Percentiles rank a stretch among this genome's conserved stretches.
These are phyloP conservation scores for Chlorops oryzae DNA, from an alignment of 1,140 invertebrate species.

Conservation along the genomic window DNA sequence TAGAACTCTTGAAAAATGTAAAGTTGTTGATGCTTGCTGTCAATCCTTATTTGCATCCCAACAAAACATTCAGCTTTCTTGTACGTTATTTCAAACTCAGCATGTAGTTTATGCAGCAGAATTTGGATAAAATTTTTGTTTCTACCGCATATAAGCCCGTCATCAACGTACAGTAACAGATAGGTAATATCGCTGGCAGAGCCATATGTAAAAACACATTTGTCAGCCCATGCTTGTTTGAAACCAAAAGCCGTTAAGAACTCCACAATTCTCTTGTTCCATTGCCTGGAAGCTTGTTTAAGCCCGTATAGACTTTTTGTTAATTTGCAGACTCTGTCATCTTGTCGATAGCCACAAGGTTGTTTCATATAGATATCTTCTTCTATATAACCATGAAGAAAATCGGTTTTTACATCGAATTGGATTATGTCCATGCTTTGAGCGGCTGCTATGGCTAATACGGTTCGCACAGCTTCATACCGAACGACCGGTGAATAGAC, in stretches of 20 bases:
- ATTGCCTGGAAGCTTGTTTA: slow-evolving; percentile 36
- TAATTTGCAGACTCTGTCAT: slow-evolving; percentile 27
- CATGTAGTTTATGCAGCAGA: too few relatives aligned
- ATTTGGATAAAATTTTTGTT: slow-evolving; percentile 9
- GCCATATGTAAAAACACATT: slow-evolving; percentile 26
- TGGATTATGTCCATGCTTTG: too few relatives aligned
- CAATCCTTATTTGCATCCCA: slow-evolving; percentile 5
- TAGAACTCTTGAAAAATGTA: slow-evolving; percentile 7
- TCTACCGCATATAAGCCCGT: slow-evolving; percentile 37
- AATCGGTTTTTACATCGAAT: slow-evolving; percentile 21
- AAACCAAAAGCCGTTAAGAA: too few relatives aligned
- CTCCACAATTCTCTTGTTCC: slow-evolving; percentile 36
- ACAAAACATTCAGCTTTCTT: slow-evolving; percentile 10
- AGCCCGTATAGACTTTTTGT: slow-evolving; percentile 45
- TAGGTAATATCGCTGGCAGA: slow-evolving; percentile 24
- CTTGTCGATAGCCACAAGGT: slow-evolving; percentile 30
- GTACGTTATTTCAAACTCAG: too few relatives aligned
- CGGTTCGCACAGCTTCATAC: too few relatives aligned
- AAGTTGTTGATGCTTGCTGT: neutral
- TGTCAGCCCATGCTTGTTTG: too few relatives aligned
- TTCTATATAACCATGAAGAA: slow-evolving; percentile 30
- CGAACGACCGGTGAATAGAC: too few relatives aligned
- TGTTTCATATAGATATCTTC: slow-evolving; percentile 46
- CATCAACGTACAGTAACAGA: slow-evolving; percentile 42
- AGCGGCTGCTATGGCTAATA: too few relatives aligned